Percentiles rank a stretch among this genome's conserved stretches.
Conservation (phyloP, 2,113 vertebrate species). For the Urocynchramus pylzowi region DNA sequence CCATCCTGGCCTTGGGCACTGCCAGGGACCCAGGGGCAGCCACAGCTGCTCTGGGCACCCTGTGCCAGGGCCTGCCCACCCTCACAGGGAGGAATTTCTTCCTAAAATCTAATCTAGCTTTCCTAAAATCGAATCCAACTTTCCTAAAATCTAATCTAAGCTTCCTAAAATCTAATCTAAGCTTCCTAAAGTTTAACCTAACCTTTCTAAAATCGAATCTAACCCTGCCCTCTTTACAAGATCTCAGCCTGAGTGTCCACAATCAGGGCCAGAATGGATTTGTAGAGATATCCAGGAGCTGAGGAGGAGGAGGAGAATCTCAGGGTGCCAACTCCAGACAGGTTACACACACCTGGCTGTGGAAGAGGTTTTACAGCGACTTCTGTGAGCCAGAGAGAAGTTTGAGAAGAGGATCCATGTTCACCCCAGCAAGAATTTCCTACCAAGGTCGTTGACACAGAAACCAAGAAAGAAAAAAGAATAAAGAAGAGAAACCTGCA, state of each 20-base stretch:
- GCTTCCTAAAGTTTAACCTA: background rate
- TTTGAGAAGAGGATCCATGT: background rate
- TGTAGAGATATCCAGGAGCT: background rate
- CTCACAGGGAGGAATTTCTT: accelerated
- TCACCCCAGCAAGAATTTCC: background rate
- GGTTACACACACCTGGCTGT: background rate
- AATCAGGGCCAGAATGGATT: background rate
- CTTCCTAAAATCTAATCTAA: background rate
- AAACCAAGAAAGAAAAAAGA: background rate
- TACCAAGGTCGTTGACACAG: background rate
- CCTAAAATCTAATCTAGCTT: accelerated
- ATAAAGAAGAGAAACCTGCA: background rate
- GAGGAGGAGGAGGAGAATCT: background rate
- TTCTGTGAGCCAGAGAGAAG: background rate
- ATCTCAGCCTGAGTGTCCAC: accelerated
- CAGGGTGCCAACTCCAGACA: background rate
- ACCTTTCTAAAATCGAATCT: background rate
- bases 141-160: background rate
- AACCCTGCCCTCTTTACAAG: background rate
- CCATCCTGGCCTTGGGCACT: background rate
- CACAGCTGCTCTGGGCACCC: background rate
- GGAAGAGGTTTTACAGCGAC: background rate
- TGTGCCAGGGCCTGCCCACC: background rate
- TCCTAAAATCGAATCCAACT: background rate
- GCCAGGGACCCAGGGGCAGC: background rate